These are phyloP conservation scores for Melipona quadrifasciata DNA, from an alignment of 1,140 invertebrate species.

Conservation along the genomic window DNA sequence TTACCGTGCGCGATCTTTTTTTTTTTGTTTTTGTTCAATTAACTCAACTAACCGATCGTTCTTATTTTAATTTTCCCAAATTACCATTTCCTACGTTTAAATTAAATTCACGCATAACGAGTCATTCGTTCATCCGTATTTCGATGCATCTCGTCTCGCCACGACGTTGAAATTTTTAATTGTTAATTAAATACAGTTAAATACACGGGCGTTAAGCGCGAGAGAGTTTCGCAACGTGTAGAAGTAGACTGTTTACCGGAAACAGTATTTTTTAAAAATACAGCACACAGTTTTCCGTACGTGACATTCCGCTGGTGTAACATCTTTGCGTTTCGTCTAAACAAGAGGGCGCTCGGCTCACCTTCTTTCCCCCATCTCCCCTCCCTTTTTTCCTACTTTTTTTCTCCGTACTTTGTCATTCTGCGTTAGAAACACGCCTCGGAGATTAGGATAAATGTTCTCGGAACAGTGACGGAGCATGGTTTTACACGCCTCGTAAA, in stretches of 20 bases:
- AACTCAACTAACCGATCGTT: not conserved
- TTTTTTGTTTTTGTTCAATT: not conserved
- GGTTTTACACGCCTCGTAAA: constrained; percentile 67
- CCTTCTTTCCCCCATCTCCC: constrained; percentile 34
- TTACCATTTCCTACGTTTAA: not conserved
- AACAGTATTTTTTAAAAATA: constrained; percentile 46
- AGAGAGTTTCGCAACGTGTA: not conserved
- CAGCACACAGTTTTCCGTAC: constrained; percentile 51
- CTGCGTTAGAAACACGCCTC: constrained; percentile 66
- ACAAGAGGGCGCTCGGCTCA: constrained; percentile 2
- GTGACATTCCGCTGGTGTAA: constrained; percentile 52
- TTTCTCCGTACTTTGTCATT: constrained; percentile 64
- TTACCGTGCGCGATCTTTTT: not conserved
- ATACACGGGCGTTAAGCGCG: not conserved
- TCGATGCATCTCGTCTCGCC: not conserved
- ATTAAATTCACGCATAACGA: constrained; percentile 16
- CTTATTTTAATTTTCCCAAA: not conserved
- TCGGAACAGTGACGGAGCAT: constrained; percentile 46
- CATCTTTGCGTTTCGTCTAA: constrained; percentile 52
- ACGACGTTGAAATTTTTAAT: not conserved
- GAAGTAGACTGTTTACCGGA: constrained; percentile 45
- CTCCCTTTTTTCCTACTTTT: not conserved
- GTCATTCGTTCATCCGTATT: constrained; percentile 6
- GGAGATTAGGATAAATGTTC: constrained; percentile 73
- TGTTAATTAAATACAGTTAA: not conserved